phyloP scores from a whole-genome alignment of 1,140 invertebrate species.

The Whitmania pigra region DNA sequence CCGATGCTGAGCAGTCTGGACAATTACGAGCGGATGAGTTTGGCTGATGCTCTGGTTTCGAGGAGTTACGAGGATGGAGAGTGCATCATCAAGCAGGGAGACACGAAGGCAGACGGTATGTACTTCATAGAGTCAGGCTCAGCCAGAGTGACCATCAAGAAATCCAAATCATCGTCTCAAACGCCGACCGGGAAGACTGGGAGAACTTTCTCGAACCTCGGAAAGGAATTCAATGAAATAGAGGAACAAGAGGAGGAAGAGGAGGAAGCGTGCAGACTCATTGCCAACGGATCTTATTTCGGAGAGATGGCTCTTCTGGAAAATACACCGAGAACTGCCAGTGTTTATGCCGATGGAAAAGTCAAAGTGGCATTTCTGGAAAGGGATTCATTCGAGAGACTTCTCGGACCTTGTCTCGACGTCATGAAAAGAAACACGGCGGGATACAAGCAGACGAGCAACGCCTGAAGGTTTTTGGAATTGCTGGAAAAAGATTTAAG shows the following conservation, averaged over 20 bases:
- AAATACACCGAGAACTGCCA: conserved; percentile 72
- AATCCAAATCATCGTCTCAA: neutral
- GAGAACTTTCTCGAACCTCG: no score
- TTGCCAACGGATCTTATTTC: conserved; percentile 38
- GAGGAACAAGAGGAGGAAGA: conserved; percentile 24
- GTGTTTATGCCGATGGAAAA: conserved; percentile 53
- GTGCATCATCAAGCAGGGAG: conserved; percentile 70
- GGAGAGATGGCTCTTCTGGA: conserved; percentile 54
- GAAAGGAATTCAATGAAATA: neutral
- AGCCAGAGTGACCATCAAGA: conserved; percentile 29
- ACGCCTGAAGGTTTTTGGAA: no score
- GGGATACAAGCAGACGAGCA: conserved; percentile 66
- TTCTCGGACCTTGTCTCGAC: conserved; percentile 93
- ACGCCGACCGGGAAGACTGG: neutral
- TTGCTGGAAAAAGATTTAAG: no score
- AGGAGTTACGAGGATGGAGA: conserved; percentile 61
- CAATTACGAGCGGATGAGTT: conserved; percentile 80
- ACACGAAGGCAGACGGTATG: conserved; percentile 81
- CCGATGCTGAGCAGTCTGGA: conserved; percentile 72
- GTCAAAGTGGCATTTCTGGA: conserved; percentile 65
- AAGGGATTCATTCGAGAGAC: conserved; percentile 89
- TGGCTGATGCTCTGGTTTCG: conserved; percentile 82
- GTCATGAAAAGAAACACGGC: conserved; percentile 96
- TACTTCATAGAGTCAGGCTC: conserved; percentile 85
- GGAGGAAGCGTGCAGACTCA: conserved; percentile 32